phyloP scores from a whole-genome alignment of 1,140 invertebrate species.

The Scaptomyza graminum region DNA sequence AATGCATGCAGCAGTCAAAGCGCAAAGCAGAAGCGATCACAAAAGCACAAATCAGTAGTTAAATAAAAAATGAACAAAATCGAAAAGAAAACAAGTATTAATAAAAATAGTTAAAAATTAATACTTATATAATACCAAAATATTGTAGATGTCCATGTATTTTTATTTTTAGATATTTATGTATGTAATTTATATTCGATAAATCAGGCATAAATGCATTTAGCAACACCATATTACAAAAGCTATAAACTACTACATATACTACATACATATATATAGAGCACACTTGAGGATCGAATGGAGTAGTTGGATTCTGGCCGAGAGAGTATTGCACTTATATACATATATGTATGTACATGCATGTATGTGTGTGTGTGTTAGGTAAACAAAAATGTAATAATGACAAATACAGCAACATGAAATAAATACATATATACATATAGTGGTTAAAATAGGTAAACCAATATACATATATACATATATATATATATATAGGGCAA shows the following conservation, averaged over 20 bases:
- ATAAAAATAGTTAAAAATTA: constrained; percentile 42
- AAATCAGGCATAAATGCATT: constrained; percentile 77
- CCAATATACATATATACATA: constrained; percentile 34
- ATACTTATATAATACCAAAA: constrained; percentile 33
- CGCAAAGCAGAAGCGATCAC: constrained; percentile 75
- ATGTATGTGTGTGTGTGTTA: constrained; percentile 32
- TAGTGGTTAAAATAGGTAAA: constrained; percentile 45
- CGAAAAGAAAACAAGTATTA: constrained; percentile 33
- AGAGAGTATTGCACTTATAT: constrained; percentile 17
- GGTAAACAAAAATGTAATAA: constrained; percentile 52
- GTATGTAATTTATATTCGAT: constrained; percentile 79
- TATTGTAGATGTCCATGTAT: constrained; percentile 69
- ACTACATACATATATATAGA: too few relatives aligned
- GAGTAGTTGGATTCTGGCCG: constrained; percentile 3
- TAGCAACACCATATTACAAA: constrained; percentile 51
- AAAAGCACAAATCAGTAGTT: constrained; percentile 77
- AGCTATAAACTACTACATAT: constrained; percentile 22
- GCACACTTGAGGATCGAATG: constrained; percentile 36
- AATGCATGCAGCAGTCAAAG: constrained; percentile 60
- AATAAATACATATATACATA: constrained; percentile 27
- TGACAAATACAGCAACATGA: constrained; percentile 63
- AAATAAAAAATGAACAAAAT: constrained; percentile 9
- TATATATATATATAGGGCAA: constrained; percentile 61
- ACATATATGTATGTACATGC: not conserved
- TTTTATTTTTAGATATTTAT: constrained; percentile 78